These are phyloP conservation scores for Trididemnum nubilum DNA, from an alignment of 23 tunicate species.

Conservation along the genomic window DNA sequence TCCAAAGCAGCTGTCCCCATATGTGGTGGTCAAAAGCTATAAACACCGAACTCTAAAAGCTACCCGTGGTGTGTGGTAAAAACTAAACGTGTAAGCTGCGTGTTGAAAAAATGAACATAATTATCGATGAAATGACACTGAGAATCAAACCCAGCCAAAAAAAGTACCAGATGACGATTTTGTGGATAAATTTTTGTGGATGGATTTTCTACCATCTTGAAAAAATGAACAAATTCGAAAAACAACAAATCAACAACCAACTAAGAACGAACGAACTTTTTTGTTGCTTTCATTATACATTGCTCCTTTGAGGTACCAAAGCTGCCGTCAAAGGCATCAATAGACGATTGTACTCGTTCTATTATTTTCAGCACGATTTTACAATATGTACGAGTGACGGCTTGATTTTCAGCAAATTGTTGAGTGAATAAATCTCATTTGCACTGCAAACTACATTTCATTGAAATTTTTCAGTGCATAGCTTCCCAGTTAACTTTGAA, in stretches of 20 bases:
- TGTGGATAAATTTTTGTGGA: no score
- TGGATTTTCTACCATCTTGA: no score
- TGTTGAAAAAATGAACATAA: no score
- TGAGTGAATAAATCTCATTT: conserved; percentile 1
- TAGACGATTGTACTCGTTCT: conserved; percentile 17
- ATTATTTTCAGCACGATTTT: conserved; percentile 9
- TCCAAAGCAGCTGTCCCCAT: no score
- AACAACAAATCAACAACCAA: background rate
- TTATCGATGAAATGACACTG: no score
- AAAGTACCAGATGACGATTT: no score
- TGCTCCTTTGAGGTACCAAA: conserved; percentile 1
- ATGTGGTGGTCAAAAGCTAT: background rate
- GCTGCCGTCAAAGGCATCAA: conserved; percentile 11
- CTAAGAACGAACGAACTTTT: no score
- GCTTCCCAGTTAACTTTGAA: conserved; percentile 8
- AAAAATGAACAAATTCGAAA: no score
- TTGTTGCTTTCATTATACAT: no score
- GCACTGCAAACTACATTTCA: background rate
- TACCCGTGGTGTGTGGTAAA: background rate
- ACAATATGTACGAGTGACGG: conserved; percentile 26
- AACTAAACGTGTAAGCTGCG: background rate
- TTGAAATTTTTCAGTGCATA: conserved; percentile 19
- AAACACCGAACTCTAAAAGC: background rate
- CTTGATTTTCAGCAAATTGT: conserved; percentile 5
- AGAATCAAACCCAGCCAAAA: no score